These are phyloP conservation scores for Pollenia labialis DNA, from an alignment of 2,888 invertebrate genomes.

Conservation along the genomic window DNA sequence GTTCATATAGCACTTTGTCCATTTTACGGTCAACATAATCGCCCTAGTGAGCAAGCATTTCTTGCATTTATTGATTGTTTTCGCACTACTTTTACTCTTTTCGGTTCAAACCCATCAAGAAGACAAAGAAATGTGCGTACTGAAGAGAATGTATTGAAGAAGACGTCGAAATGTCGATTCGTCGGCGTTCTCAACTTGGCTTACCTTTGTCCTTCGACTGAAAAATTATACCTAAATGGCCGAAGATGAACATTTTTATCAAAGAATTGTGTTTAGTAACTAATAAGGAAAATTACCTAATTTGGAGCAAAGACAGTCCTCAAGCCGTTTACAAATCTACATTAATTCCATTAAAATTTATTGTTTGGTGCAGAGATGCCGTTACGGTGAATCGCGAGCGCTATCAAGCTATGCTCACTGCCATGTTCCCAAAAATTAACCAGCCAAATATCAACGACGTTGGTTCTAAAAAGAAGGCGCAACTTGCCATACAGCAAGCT, in stretches of 20 bases:
- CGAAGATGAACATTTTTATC: background rate
- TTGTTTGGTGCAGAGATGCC: too few species aligned
- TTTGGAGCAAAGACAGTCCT: too few species aligned
- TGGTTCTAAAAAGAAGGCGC: too few species aligned
- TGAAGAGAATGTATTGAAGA: background rate
- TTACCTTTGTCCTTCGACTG: background rate
- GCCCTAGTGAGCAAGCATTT: too few species aligned
- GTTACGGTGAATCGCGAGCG: background rate
- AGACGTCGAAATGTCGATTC: background rate
- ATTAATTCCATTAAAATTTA: background rate
- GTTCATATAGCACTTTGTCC: too few species aligned
- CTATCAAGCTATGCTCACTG: background rate
- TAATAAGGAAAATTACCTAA: background rate
- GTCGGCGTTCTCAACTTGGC: background rate
- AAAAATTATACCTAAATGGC: background rate
- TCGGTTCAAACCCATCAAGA: too few species aligned
- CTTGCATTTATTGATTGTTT: too few species aligned
- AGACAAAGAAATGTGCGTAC: background rate
- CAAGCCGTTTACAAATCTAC: background rate
- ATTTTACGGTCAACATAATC: too few species aligned
- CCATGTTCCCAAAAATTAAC: too few species aligned
- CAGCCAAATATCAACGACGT: too few species aligned
- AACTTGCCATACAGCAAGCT: too few species aligned
- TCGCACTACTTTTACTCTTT: too few species aligned
- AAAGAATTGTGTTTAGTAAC: background rate